Evolutionary conservation across 2,113 vertebrate genomes (phyloP).

Genomic region (Campylomormyrus tamandua): DNA sequence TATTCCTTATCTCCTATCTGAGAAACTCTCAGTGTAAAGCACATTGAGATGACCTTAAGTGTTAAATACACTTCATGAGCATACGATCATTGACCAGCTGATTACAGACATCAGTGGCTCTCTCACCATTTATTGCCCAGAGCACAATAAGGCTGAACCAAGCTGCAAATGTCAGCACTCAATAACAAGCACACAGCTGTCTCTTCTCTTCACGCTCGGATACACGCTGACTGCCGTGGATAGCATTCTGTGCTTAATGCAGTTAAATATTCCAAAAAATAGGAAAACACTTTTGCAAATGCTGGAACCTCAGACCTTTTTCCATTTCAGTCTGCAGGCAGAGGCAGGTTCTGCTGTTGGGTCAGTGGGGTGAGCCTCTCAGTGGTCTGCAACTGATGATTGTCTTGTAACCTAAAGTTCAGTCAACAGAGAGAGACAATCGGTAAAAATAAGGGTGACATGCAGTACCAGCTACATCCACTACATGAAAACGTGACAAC

Average conservation of each 20-base stretch:
- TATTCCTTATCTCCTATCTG: neutral
- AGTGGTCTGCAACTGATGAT: neutral
- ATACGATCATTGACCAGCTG: no score
- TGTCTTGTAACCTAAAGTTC: neutral
- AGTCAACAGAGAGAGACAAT: neutral
- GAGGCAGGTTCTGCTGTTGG: neutral
- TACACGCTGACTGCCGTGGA: neutral
- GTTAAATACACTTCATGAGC: neutral
- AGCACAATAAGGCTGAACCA: neutral
- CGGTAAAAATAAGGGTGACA: neutral
- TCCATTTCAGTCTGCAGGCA: neutral
- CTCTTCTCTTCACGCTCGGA: neutral
- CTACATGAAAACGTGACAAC: neutral
- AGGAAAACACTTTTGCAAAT: neutral
- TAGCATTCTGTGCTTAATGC: neutral
- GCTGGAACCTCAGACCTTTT: neutral
- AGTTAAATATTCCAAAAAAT: neutral
- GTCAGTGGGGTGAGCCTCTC: neutral
- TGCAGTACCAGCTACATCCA: neutral
- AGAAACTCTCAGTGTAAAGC: neutral
- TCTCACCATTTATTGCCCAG: neutral
- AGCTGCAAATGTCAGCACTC: neutral
- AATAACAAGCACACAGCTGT: neutral
- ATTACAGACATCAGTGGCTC: neutral
- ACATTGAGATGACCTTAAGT: neutral